Conservation (phyloP, 1,140 invertebrate species). For the Drosophila auraria region DNA sequence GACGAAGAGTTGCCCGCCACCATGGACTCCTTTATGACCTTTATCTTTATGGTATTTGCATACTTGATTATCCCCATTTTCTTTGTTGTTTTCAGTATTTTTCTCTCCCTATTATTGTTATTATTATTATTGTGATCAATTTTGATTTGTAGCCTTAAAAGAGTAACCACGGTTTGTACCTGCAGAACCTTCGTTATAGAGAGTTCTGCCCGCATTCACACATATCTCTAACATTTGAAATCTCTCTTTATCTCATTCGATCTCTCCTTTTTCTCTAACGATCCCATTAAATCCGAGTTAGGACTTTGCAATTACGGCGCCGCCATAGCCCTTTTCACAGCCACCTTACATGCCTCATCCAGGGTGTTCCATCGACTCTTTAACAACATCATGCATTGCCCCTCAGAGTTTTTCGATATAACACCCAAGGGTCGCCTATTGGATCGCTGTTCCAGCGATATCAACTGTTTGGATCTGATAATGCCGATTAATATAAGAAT, state of each 20-base stretch:
- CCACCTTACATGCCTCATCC: slow-evolving; percentile 87
- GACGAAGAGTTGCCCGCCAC: slow-evolving; percentile 91
- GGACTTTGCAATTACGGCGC: slow-evolving; percentile 85
- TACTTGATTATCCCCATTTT: slow-evolving; percentile 65
- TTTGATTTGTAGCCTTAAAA: slow-evolving; percentile 64
- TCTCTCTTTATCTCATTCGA: slow-evolving; percentile 34
- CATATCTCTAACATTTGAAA: slow-evolving; percentile 26
- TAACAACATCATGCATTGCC: slow-evolving; percentile 88
- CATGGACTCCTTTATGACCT: slow-evolving; percentile 89
- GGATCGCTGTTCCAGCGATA: slow-evolving; percentile 91
- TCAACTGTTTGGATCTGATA: slow-evolving; percentile 88
- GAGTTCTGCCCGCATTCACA: slow-evolving; percentile 26
- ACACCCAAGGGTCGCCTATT: slow-evolving; percentile 91
- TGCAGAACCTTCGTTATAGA: slow-evolving; percentile 13
- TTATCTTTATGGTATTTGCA: slow-evolving; percentile 89
- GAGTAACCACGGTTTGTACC: slow-evolving; percentile 75
- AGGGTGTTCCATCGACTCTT: slow-evolving; percentile 83
- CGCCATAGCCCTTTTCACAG: slow-evolving; percentile 87
- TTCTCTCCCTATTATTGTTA: slow-evolving; percentile 74
- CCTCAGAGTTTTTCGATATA: slow-evolving; percentile 91
- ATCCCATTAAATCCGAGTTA: slow-evolving; percentile 26
- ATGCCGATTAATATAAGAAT: slow-evolving; percentile 82
- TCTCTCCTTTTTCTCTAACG: slow-evolving; percentile 14
- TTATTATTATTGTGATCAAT: slow-evolving; percentile 29
- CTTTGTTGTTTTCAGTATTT: slow-evolving; percentile 86